Conservation (phyloP, 2,888 invertebrate genomes). For the Chaitophorus viminalis region DNA sequence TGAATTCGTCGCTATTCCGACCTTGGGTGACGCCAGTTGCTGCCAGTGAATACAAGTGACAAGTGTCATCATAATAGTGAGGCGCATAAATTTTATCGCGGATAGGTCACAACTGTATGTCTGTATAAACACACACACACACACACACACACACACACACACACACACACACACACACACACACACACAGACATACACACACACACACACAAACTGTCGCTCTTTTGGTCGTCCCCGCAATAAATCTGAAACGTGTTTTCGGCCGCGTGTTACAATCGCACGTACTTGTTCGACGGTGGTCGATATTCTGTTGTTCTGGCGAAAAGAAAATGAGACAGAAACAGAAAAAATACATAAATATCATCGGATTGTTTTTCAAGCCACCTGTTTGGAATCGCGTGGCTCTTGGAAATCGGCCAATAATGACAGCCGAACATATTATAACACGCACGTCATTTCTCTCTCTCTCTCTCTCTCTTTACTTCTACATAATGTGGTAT, state of each 20-base stretch:
- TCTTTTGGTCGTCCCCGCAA: not conserved
- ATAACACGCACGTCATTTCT: not conserved
- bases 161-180: not conserved
- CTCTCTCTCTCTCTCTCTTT: not conserved
- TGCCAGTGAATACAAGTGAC: not conserved
- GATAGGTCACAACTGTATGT: not conserved
- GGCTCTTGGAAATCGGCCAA: constrained; percentile 38
- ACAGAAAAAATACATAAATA: constrained; percentile 1
- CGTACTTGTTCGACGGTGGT: constrained; percentile 21
- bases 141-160: too few relatives aligned
- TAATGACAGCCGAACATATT: not conserved
- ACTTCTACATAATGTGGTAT: too few relatives aligned
- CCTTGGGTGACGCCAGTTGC: not conserved
- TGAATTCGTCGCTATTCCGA: not conserved
- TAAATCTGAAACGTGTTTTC: constrained; percentile 41
- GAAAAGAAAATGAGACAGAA: constrained; percentile 17
- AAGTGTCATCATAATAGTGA: not conserved
- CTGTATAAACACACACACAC: not conserved
- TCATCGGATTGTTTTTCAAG: not conserved
- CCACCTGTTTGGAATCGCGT: constrained; percentile 33
- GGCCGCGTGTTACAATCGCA: not conserved
- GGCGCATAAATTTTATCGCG: not conserved
- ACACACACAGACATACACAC: not conserved
- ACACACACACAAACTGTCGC: not conserved
- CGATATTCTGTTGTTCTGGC: constrained; percentile 24